phyloP scores from a whole-genome alignment of 2,113 vertebrate species.

The Corythornis madagascariensis region DNA sequence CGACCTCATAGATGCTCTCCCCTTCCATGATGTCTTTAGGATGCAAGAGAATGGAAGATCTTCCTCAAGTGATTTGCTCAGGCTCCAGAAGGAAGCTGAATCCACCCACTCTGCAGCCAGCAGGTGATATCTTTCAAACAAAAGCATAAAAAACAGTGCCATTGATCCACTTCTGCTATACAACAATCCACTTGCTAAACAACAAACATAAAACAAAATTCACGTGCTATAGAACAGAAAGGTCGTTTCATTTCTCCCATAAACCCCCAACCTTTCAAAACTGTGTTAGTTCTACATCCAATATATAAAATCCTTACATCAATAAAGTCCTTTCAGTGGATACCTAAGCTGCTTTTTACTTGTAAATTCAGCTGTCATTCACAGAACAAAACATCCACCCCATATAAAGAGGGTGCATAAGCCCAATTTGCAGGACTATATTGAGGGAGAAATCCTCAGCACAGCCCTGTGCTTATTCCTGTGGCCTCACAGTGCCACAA shows the following conservation, averaged over 20 bases:
- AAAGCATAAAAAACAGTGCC: constrained; percentile 55
- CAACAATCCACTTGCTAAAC: background rate
- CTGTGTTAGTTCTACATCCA: background rate
- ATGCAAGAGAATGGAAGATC: constrained; percentile 1
- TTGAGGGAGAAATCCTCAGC: background rate
- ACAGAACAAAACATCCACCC: background rate
- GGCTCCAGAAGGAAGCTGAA: constrained; percentile 49
- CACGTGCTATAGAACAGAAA: background rate
- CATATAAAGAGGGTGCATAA: background rate
- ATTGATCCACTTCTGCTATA: constrained; percentile 7
- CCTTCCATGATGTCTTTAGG: constrained; percentile 47
- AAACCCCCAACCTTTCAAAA: background rate
- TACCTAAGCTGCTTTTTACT: background rate
- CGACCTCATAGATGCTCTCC: constrained; percentile 67
- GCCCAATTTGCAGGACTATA: background rate
- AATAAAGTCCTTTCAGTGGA: background rate
- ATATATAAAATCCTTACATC: background rate
- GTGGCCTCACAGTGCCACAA: background rate
- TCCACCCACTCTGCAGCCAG: constrained; percentile 46
- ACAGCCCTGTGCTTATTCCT: background rate
- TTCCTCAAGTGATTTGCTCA: constrained; percentile 5
- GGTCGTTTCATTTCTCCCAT: background rate
- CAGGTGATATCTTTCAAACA: constrained; percentile 57
- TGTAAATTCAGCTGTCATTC: background rate
- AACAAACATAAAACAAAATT: no score